Percentiles rank a stretch among this genome's conserved stretches.
phyloP scores from a whole-genome alignment of 2,797 vertebrate species.

The Neomorphus geoffroyi region DNA sequence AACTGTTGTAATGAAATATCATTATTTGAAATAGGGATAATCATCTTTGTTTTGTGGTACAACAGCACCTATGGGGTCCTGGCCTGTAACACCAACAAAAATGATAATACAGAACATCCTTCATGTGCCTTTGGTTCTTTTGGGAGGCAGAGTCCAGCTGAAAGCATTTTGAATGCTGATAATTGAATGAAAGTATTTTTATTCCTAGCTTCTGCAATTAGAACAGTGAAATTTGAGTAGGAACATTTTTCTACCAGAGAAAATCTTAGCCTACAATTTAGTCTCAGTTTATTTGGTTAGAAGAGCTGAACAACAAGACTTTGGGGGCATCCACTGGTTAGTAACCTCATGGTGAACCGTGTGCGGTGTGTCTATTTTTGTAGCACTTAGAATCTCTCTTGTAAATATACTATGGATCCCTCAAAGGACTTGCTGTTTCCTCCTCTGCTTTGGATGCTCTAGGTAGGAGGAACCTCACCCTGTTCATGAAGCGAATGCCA shows the following conservation, averaged over 20 bases:
- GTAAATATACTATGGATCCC: not conserved
- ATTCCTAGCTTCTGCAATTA: constrained; percentile 57
- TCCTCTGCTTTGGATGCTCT: not conserved
- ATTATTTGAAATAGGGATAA: constrained; percentile 10
- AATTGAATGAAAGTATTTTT: constrained; percentile 55
- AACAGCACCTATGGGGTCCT: constrained; percentile 33
- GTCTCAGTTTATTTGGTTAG: not conserved
- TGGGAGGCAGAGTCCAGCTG: constrained; percentile 9
- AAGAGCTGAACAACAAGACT: not conserved
- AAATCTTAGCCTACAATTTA: constrained; percentile 35
- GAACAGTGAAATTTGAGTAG: constrained; percentile 50
- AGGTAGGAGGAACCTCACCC: not conserved
- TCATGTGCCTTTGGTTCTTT: not conserved
- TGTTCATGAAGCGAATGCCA: not conserved
- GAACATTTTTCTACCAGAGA: constrained; percentile 2
- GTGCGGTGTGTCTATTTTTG: not conserved
- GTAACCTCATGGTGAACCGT: not conserved
- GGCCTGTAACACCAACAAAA: not conserved
- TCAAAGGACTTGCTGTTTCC: not conserved
- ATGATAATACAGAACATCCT: not conserved
- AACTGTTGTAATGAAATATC: constrained; percentile 36
- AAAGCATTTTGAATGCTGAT: constrained; percentile 18
- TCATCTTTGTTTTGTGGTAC: not conserved
- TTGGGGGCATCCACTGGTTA: not conserved
- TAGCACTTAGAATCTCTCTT: not conserved